phyloP scores from a whole-genome alignment of 2,888 invertebrate genomes.

The Ennomos erosarius region DNA sequence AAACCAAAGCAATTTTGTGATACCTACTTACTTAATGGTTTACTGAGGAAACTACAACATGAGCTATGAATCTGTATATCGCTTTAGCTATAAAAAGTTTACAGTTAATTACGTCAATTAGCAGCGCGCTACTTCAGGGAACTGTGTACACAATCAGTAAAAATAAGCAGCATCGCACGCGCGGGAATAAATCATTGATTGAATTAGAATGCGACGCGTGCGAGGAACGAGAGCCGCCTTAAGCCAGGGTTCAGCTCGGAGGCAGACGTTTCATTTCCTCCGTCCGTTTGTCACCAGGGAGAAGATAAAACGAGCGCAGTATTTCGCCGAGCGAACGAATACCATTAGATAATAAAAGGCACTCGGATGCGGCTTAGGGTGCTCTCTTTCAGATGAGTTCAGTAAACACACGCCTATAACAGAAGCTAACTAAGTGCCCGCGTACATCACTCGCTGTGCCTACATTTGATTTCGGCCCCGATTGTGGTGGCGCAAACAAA shows the following conservation, averaged over 20 bases:
- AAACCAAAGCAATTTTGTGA: constrained; percentile 6
- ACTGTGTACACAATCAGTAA: too few relatives aligned
- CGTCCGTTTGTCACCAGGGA: constrained; percentile 13
- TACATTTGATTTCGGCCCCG: background rate
- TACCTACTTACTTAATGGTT: background rate
- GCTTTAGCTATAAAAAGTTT: too few relatives aligned
- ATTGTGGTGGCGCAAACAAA: background rate
- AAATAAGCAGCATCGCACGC: too few relatives aligned
- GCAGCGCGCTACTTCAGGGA: too few relatives aligned
- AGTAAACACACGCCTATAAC: background rate
- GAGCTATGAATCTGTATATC: too few relatives aligned
- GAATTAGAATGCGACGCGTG: constrained; percentile 14
- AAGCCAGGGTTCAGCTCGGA: constrained; percentile 15
- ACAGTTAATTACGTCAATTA: too few relatives aligned
- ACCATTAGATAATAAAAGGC: constrained; percentile 17
- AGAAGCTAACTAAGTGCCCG: background rate
- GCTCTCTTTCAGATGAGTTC: constrained; percentile 2
- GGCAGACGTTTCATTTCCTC: constrained; percentile 8
- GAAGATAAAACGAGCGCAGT: constrained; percentile 22
- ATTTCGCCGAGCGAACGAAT: constrained; percentile 17
- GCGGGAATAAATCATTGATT: constrained; percentile 16
- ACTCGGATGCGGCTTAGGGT: background rate
- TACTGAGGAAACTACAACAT: too few relatives aligned
- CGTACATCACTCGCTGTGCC: background rate
- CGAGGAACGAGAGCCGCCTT: constrained; percentile 11